Base-by-base conservation (phyloP, 2,797 vertebrate species). In the Pangasius mekongensis region DNA sequence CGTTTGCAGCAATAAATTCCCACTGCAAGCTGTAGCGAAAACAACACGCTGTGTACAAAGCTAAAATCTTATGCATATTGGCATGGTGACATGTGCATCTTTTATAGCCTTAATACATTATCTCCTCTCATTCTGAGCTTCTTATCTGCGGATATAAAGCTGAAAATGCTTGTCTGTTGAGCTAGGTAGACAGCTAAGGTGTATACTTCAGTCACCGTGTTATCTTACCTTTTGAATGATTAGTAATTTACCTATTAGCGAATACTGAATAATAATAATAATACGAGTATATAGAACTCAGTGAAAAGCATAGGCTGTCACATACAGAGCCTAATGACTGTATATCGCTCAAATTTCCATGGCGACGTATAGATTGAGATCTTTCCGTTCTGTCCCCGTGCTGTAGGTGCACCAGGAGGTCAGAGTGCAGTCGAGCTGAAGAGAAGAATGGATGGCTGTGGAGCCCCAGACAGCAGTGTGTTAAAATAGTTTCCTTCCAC, bases 401-500 rank as follows among this genome's bases (percentile, higher is more conserved):
- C 90, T 85, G 49, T 93, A 99, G 98, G 89, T 99, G 98, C 87
- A 97, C 97, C 91, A 97, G 97, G 94, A 97, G 95, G 92, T 94
- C 95, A 0, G 96, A 98, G 89, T 99, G 98, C 94, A 93, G 89
- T 3, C 94, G 97, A 89, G 97, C 98, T 0, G 94, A 95, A 89
- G 96, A 97, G 93, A 94, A 94, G 69, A 97, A 97, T 86, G 97
- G 97, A 89, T 99, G 98, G 98, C 94, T 99, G 33, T 99, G 98
- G 98, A 99, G 98, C 94, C 97, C 97, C 13, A 91, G 69, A 62
- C 95, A 97, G 88, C 92, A 96, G 47, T 99, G 98, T 69, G 95
- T 98, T 93, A 94, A 96, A 87, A 92, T 99, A 71, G 89, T 96
- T 71, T 97, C 95, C 87, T 97, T 98, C 91, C 91, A 94, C 62